Conservation (phyloP, 2,888 invertebrate species). For the Pammene aurita region DNA sequence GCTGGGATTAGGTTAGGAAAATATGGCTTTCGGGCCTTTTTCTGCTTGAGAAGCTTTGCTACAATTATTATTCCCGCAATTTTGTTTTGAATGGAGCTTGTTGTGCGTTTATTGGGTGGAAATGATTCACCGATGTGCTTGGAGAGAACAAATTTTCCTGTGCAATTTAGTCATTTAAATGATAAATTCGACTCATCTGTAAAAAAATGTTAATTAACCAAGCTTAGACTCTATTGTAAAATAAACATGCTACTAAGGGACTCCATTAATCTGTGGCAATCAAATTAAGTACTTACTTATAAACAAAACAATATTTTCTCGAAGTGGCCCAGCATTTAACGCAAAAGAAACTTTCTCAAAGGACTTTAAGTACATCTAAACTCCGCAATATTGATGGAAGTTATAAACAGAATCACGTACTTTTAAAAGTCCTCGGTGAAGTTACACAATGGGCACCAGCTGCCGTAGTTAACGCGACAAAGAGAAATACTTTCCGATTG, state of each 20-base stretch:
- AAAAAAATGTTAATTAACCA: no score
- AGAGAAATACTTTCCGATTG: constrained; percentile 50
- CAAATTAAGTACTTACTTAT: not conserved
- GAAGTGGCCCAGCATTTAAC: constrained; percentile 19
- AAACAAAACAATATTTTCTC: constrained; percentile 1
- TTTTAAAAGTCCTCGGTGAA: constrained; percentile 47
- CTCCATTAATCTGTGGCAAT: not conserved
- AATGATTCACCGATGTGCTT: no score
- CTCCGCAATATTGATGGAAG: constrained; percentile 30
- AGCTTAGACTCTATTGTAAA: no score
- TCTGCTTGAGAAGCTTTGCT: constrained; percentile 3
- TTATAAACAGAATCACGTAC: constrained; percentile 33
- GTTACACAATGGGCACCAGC: constrained; percentile 44
- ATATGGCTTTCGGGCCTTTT: not conserved
- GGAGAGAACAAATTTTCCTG: no score
- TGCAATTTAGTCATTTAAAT: no score
- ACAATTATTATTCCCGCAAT: not conserved
- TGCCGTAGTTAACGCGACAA: constrained; percentile 47
- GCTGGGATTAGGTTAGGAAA: not conserved
- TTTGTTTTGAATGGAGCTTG: no score
- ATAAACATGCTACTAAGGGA: no score
- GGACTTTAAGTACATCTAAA: constrained; percentile 23
- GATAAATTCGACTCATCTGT: no score
- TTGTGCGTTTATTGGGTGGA: no score
- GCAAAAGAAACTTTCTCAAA: constrained; percentile 26